A percentile compares a stretch with the other conserved stretches of the same genome.
Evolutionary conservation across 2,797 vertebrate species (phyloP).

Genomic region (Pseudochromis fuscus): DNA sequence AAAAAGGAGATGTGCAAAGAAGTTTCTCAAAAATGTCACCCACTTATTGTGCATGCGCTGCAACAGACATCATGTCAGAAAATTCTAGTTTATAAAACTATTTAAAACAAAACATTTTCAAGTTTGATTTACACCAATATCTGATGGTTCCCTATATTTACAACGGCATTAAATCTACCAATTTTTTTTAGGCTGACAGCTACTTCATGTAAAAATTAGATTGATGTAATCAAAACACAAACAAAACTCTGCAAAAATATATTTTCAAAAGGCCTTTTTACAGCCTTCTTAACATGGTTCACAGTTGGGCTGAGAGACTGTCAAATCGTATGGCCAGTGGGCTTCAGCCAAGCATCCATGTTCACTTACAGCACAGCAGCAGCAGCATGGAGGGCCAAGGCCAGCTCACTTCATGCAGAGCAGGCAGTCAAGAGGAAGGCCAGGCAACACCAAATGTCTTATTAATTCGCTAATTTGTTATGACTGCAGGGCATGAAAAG

Average conservation of each 20-base stretch:
- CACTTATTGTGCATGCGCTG: not conserved
- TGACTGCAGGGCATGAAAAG: constrained; percentile 87
- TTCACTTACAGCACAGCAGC: constrained; percentile 67
- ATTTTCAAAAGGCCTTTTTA: constrained; percentile 27
- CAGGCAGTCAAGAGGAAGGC: constrained; percentile 86
- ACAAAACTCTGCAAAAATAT: not conserved
- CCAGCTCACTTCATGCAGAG: constrained; percentile 82
- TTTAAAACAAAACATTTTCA: constrained; percentile 11
- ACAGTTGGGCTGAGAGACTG: constrained; percentile 38
- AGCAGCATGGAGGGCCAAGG: constrained; percentile 68
- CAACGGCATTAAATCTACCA: not conserved
- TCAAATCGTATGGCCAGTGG: constrained; percentile 70
- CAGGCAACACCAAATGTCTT: constrained; percentile 89
- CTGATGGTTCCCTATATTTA: not conserved
- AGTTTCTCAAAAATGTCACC: not conserved
- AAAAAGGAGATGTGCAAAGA: not conserved
- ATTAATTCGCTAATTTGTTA: constrained; percentile 87
- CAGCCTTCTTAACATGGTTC: constrained; percentile 28
- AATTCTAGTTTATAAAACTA: constrained; percentile 22
- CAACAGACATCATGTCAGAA: not conserved
- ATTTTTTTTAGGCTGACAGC: not conserved
- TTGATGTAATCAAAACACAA: constrained; percentile 18
- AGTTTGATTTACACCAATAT: constrained; percentile 13
- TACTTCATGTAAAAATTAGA: constrained; percentile 4
- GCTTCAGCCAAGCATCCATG: constrained; percentile 55